Base-by-base conservation (phyloP, 1,140 invertebrate species). In the Yoshiicerus persimilis region DNA sequence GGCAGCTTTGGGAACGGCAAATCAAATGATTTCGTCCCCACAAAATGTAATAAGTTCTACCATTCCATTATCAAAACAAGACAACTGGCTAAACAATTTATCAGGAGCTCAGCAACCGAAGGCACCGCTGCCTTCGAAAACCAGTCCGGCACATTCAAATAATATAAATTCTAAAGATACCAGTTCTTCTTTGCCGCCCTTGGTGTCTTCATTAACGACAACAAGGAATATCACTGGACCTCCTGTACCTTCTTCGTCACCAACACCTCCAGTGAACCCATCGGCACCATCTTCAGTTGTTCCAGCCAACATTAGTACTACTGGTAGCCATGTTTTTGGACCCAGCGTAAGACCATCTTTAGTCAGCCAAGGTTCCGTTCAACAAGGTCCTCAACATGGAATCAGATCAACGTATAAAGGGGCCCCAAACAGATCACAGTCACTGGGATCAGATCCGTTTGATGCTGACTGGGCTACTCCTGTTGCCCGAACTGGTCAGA, bases 381-480 rank as follows among this genome's bases (percentile, higher is more conserved):
- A 86, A 25, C 27, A 38, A 36, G 75, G 75, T 36, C 36, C 75
- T 13, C 30, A 13, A 30, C 75, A 32, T 36, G 41, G 38, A 8
- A 41, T 56, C 34, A 77, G 86, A 80, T 38, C 66, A 23, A 36
- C 25, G 3, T 84, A 84, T 47, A 80, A 64, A 84, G 66, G 56
- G 20, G 47, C 83, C 27, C 89, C 89, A 1, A 62, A 34, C 30
- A 64, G 89, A 83, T 90, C 89, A 39, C 88, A 89, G 38, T 89
- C 88, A 36, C 62, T 90, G 32, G 90, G 90, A 10, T 87, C 88
- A 2, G 90, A 91, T 85, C 90, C 90, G 13, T 91, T 91, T 88
- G 90, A 91, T 87, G 88, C 89, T 13, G 80, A 87, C 20, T 91
- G 89, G 89, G 90, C 90, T n/a, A 36, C 34, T 47, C 32, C 75